Base-by-base conservation (phyloP, 2,888 invertebrate genomes). In the Polylopha cassiicola region DNA sequence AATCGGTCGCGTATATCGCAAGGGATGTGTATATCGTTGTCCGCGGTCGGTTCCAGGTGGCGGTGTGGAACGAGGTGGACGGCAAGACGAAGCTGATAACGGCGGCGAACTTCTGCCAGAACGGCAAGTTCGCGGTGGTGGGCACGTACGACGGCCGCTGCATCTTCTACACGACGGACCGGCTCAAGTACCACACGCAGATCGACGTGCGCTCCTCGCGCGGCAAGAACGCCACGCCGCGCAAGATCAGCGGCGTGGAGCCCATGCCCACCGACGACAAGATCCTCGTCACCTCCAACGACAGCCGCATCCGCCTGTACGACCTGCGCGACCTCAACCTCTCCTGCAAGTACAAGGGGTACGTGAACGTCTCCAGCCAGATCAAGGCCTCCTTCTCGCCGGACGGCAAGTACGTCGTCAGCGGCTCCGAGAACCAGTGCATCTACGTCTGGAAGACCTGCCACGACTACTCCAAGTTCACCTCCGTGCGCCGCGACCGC, bases 71-170 rank as follows among this genome's bases (percentile, higher is more conserved):
- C 74, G 98, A 98, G 81, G 92, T 97, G 0, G 95, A 95, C 71
- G 96, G 97, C n/a, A 94, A 93, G 61, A 93, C 94, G 1, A 97
- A 96, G 65, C 87, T 98, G 6, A 98, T 98, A 65, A 98, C 98
- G 0, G 97, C 98, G 0, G 98, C 98, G 0, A 98, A 97, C 77
- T 98, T 98, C 81, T 98, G 97, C 63, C 95, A 96, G 70, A 97
- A 98, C 84, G 99, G 98, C 4, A 97, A 98, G 72, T 98, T 98
- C 81, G 98, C 98, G 0, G 98, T 99, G 0, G 97, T 99, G 0
- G 99, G 99, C 21, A 97, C 98, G 0, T 99, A 98, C 81, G 98
- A 99, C 79, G 99, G 99, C 0, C 91, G 98, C 24, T 98, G 98
- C 75, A 96, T 99, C 59, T 99, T 99, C 87, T 99, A 98, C 85